Conservation (phyloP, 2,113 vertebrate genomes). For the Monopterus albus region DNA sequence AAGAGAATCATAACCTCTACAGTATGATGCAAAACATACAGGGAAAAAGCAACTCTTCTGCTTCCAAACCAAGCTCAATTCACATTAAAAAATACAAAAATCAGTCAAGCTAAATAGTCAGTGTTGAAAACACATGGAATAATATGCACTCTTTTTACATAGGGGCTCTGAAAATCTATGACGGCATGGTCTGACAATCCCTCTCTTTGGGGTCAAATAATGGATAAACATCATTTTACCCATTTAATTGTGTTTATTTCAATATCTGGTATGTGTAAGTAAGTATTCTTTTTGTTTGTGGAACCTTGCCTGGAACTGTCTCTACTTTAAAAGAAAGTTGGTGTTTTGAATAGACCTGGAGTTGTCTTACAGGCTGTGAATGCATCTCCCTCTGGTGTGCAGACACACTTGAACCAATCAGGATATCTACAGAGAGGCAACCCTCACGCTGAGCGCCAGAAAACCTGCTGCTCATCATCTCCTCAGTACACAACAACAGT, state of each 20-base stretch:
- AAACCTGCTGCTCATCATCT: slow-evolving; percentile 67
- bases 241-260: too few relatives aligned
- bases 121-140: background rate
- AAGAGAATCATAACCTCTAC: background rate
- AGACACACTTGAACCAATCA: slow-evolving; percentile 63
- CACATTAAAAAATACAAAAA: too few relatives aligned
- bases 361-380: slow-evolving; percentile 33
- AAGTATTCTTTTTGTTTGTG: slow-evolving; percentile 3
- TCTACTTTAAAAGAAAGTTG: slow-evolving; percentile 33
- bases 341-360: slow-evolving; percentile 31
- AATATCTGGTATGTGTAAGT: background rate
- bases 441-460: slow-evolving; percentile 61
- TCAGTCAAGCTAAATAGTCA: background rate
- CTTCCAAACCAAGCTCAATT: background rate
- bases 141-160: background rate
- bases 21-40: background rate
- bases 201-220: too few relatives aligned
- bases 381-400: slow-evolving; percentile 49
- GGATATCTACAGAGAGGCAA: slow-evolving; percentile 50
- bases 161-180: too few relatives aligned
- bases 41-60: fast-evolving
- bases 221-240: too few relatives aligned
- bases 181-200: too few relatives aligned
- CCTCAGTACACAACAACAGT: slow-evolving; percentile 45
- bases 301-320: background rate